Percentiles rank a stretch among this genome's conserved stretches.
Conservation (phyloP, 2,113 vertebrate species). For the Oncorhynchus mykiss region DNA sequence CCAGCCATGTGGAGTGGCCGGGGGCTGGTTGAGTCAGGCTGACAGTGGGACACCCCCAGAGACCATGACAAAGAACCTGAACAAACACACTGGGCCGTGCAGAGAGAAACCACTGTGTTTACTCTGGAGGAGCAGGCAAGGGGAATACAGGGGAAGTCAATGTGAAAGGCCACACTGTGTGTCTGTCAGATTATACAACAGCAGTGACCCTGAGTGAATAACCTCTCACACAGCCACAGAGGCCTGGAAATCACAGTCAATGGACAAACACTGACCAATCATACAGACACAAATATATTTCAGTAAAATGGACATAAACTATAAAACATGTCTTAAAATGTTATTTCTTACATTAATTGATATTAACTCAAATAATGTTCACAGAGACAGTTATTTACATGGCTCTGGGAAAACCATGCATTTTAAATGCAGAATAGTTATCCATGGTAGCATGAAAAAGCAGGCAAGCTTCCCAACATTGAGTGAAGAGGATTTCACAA, state of each 20-base stretch:
- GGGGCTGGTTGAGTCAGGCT: conserved; percentile 22
- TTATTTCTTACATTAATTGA: not conserved
- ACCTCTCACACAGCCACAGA: conserved; percentile 38
- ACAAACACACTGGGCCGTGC: conserved; percentile 49
- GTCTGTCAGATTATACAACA: conserved; percentile 50
- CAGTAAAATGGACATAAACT: not conserved
- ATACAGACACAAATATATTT: not conserved
- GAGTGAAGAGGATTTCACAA: conserved; percentile 24
- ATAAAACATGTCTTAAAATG: not conserved
- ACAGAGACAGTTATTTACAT: no score
- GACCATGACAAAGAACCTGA: conserved; percentile 22
- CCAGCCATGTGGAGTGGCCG: conserved; percentile 36
- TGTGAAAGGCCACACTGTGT: conserved; percentile 59
- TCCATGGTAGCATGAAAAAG: conserved; percentile 34
- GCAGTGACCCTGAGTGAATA: conserved; percentile 41
- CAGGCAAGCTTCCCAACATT: not conserved
- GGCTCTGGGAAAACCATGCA: not conserved
- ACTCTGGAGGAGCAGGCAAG: conserved; percentile 43
- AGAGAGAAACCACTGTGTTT: conserved; percentile 25
- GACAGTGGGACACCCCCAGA: conserved; percentile 39
- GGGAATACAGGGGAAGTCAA: conserved; percentile 51
- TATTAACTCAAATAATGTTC: not conserved
- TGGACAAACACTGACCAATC: conserved; percentile 5
- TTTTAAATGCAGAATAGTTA: conserved; percentile 20
- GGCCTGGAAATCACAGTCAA: conserved; percentile 11